Conservation (phyloP, 2,113 vertebrate species). For the Cyanoderma ruficeps region DNA sequence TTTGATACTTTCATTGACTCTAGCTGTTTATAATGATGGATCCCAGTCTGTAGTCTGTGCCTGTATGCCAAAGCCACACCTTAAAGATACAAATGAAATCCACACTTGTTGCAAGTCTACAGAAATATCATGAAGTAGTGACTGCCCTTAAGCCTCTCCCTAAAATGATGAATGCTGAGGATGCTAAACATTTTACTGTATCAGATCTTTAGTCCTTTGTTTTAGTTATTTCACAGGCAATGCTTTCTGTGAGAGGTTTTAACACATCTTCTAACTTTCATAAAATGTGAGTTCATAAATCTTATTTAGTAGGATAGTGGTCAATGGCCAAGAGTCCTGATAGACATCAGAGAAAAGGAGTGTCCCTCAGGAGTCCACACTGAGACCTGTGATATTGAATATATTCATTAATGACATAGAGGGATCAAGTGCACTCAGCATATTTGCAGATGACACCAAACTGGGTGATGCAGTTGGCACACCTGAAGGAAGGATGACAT, state of each 20-base stretch:
- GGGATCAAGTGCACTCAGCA: background rate
- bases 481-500: background rate
- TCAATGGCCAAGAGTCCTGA: background rate
- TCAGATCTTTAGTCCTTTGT: background rate
- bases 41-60: background rate
- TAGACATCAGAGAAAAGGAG: background rate
- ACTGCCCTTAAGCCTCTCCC: background rate
- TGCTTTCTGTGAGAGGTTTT: background rate
- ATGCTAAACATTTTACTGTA: background rate
- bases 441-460: background rate
- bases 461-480: background rate
- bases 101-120: background rate
- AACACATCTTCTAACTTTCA: background rate
- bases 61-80: background rate
- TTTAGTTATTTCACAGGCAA: background rate
- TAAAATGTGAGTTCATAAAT: background rate
- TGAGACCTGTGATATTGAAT: background rate
- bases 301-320: background rate
- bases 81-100: background rate
- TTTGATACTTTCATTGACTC: background rate
- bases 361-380: background rate
- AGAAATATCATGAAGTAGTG: background rate
- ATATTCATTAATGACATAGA: background rate
- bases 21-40: background rate
- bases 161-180: background rate